Evolutionary conservation across 1,140 invertebrate species (phyloP).

Genomic region (Tetragonula clypearis): DNA sequence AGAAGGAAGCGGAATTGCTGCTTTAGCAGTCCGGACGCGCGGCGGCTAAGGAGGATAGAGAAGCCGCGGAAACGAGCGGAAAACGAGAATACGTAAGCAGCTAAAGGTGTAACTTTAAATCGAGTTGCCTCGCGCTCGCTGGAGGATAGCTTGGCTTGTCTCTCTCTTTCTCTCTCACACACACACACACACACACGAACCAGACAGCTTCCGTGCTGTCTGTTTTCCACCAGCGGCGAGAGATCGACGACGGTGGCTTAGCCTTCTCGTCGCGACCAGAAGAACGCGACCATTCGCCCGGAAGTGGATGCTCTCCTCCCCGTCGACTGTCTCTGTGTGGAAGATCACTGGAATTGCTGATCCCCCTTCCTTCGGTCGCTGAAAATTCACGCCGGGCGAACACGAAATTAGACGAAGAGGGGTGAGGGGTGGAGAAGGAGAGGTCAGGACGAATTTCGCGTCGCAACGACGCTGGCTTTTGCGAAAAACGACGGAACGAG

Average conservation of each 20-base stretch:
- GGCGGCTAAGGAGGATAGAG: constrained; percentile 55
- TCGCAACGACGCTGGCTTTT: not conserved
- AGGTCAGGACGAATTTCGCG: constrained; percentile 24
- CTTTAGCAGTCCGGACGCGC: constrained; percentile 55
- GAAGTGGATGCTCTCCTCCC: not conserved
- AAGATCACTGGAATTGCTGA: constrained; percentile 21
- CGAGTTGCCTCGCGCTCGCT: constrained; percentile 20
- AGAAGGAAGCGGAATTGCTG: constrained; percentile 49
- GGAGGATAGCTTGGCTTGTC: too few species aligned
- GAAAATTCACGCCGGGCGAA: constrained; percentile 14
- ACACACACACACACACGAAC: too few species aligned
- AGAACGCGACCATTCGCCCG: not conserved
- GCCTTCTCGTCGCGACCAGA: too few species aligned
- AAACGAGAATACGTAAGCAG: constrained; percentile 63
- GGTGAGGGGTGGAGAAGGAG: too few species aligned
- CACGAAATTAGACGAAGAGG: constrained; percentile 11
- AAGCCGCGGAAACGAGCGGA: constrained; percentile 58
- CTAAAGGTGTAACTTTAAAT: constrained; percentile 59
- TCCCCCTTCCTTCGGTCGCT: not conserved
- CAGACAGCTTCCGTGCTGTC: too few species aligned
- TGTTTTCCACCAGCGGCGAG: not conserved
- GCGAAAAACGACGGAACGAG: constrained; percentile 10
- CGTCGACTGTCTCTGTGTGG: not conserved
- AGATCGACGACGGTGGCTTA: not conserved
- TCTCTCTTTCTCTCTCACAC: too few species aligned